Evolutionary conservation across 2,888 invertebrate genomes (phyloP), one percentile per base, ranked within the genome.

Genomic region (Microctonus hyperodae): DNA sequence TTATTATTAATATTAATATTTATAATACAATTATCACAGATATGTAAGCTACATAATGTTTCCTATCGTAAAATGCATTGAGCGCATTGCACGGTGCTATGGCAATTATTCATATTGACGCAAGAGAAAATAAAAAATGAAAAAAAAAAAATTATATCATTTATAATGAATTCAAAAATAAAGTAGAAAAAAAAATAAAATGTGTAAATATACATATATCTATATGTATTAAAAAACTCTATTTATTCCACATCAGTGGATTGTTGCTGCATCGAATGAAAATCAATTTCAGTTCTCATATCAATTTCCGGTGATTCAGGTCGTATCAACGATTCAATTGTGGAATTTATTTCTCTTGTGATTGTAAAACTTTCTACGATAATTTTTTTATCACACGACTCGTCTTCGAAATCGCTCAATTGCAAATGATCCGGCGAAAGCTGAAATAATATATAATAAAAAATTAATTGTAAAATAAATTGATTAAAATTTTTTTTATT

Each of bases 21-120:
- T 79, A 79, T 79, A 79, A 78, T 81, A 81, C 78, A 78, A 76
- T 80, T 83, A 83, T 83, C 83, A 83, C 83, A 83, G 82, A 83
- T 82, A 81, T 78, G 79, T 82, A 82, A 81, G 75, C 81, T 81
- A 83, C 78, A 83, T 81, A 81, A 78, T 75, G 73, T 78, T 81
- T 72, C 73, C 77, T 76, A 77, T 75, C 77, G 74, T 74, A 80
- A 82, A 81, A 83, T 80, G 79, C 78, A 78, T 75, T 72, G 50
- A 28, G 40, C 37, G 56, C 37, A 70, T 72, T 73, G 72, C 73
- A 71, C 71, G 65, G n/a, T 67, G 57, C 70, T 69, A 70, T 67
- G 67, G 69, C 64, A 48, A 64, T 61, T 69, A 55, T 59, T 65
- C 40, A n/a, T 53, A 25, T 40, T 64, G 66, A 40, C 35, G 22